phyloP scores from a whole-genome alignment of 2,888 invertebrate genomes.

The Buathra laborator region DNA sequence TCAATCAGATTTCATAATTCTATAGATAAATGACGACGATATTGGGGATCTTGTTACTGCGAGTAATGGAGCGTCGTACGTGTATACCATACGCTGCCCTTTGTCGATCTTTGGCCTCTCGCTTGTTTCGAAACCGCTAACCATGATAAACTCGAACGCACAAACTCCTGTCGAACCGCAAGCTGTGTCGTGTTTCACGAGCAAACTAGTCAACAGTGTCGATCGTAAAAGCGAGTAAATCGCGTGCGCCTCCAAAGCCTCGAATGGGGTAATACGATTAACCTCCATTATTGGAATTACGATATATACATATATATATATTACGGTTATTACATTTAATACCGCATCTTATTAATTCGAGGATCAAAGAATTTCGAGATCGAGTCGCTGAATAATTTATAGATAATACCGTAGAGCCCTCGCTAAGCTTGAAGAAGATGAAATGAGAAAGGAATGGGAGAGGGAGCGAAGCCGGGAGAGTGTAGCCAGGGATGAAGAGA shows the following conservation, averaged over 20 bases:
- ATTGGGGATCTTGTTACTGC: constrained; percentile 3
- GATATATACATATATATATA: background rate
- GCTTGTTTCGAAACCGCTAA: constrained; percentile 6
- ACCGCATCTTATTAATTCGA: constrained; percentile 46
- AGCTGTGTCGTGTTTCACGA: constrained; percentile 16
- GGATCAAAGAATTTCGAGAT: constrained; percentile 53
- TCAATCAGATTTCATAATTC: constrained; percentile 13
- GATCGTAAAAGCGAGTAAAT: constrained; percentile 16
- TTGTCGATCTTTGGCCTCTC: constrained; percentile 25
- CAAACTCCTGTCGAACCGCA: constrained; percentile 26
- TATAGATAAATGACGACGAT: constrained; percentile 23
- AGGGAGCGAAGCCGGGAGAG: constrained; percentile 2
- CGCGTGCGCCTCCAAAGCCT: background rate
- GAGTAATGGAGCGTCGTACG: too few species aligned
- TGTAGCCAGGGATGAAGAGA: constrained; percentile 16
- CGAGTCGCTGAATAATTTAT: constrained; percentile 62
- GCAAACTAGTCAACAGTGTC: background rate
- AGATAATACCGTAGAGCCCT: constrained; percentile 39
- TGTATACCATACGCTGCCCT: background rate
- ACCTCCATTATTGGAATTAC: background rate
- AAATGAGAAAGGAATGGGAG: constrained; percentile 47
- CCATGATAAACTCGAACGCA: constrained; percentile 26
- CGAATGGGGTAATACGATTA: background rate
- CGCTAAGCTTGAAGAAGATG: constrained; percentile 41
- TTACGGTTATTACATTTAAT: constrained; percentile 18